phyloP scores from a whole-genome alignment of 2,888 invertebrate species.

The Hartigia nigra region DNA sequence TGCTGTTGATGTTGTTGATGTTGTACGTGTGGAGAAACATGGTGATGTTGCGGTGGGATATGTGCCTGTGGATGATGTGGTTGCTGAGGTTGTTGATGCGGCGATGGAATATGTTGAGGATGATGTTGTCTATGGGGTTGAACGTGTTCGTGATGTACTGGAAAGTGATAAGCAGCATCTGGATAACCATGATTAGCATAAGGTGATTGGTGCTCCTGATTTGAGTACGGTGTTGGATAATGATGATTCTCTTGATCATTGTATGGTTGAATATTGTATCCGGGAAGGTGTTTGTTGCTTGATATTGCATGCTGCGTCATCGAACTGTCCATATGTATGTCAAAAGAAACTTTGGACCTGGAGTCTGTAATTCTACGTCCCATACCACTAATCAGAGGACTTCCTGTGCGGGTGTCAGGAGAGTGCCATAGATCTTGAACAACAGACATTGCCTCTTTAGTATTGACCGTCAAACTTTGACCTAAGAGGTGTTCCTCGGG shows the following conservation, averaged over 20 bases:
- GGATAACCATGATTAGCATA: slow-evolving; percentile 51
- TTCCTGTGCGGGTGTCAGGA: slow-evolving; percentile 30
- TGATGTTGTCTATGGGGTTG: slow-evolving; percentile 35
- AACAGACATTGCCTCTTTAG: slow-evolving; percentile 76
- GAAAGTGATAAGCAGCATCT: slow-evolving; percentile 57
- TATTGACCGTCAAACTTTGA: slow-evolving; percentile 76
- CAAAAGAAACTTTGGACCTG: slow-evolving; percentile 54
- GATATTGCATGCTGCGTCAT: slow-evolving; percentile 62
- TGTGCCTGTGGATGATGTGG: slow-evolving; percentile 52
- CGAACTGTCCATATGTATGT: slow-evolving; percentile 63
- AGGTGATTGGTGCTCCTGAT: slow-evolving; percentile 50
- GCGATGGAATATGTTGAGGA: slow-evolving; percentile 34
- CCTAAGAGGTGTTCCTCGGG: slow-evolving; percentile 67
- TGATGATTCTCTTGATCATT: slow-evolving; percentile 62
- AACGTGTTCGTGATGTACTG: slow-evolving; percentile 34
- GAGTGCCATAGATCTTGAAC: slow-evolving; percentile 73
- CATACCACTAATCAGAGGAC: slow-evolving; percentile 39
- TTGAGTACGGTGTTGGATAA: slow-evolving; percentile 48
- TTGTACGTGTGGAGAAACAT: slow-evolving; percentile 41
- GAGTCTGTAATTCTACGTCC: slow-evolving; percentile 46
- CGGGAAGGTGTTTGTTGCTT: slow-evolving; percentile 37
- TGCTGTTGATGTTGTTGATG: slow-evolving; percentile 47
- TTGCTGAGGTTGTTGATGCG: slow-evolving; percentile 37
- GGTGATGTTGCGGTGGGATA: slow-evolving; percentile 45
- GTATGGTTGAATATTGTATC: slow-evolving; percentile 51